Evolutionary conservation across 1,140 invertebrate genomes (phyloP), one percentile per base, ranked within the genome.

Genomic region (Meteorus sp.): DNA sequence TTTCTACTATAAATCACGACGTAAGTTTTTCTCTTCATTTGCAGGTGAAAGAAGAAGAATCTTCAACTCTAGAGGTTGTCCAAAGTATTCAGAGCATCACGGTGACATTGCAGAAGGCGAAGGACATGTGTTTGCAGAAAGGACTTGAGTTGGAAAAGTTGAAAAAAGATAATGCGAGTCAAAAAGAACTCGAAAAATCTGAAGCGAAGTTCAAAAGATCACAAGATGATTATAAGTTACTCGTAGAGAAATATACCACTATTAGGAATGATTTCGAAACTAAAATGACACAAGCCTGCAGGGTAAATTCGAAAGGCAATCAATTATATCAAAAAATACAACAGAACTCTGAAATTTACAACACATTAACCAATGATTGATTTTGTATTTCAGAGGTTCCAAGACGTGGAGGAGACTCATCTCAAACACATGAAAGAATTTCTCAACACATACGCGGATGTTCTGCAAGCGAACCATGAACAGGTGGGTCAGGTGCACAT

Each of bases 381-480:
- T n/a, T n/a, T n/a, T n/a, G n/a, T 19, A 50, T 50, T 57, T 54
- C 65, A 89, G 88, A 90, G 93, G 73, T 98, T 97, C 75, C 95
- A 98, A 85, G 91, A 93, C 77, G 86, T 97, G 19, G 95, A 97
- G 79, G 91, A 95, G 71, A 85, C 88, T 51, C 94, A 97, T 81
- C 81, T 97, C 62, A 90, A 88, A 67, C 93, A 96, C 74, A 97
- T 98, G 93, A 95, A 96, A 75, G 91, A 96, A 64, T 97, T 97
- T 83, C 84, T 97, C 43, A 91, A 91, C 69, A 87, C 86, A 15
- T 98, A 96, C 80, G 86, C 90, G 50, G 89, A 94, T 71, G 86
- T 95, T 53, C 84, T 95, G 58, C 90, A 94, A 74, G 89, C 88
- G 70, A 93, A 94, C 76, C 93, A 95, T 81, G 89, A 91, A 63